Evolutionary conservation across 2,797 vertebrate species (phyloP).

Genomic region (Hoplostethus atlanticus): DNA sequence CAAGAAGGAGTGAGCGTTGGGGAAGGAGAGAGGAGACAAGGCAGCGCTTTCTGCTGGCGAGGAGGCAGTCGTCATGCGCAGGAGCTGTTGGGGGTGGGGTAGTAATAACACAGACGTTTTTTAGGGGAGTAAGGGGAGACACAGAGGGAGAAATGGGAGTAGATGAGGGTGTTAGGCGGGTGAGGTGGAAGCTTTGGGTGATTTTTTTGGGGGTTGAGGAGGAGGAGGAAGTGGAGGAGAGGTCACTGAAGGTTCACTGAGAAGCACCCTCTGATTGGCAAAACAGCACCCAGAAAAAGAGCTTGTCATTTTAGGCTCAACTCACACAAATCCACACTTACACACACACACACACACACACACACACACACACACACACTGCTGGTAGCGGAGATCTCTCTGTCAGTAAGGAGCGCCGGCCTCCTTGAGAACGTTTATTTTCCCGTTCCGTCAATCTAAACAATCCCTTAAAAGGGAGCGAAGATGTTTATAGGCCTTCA

Average conservation of each 20-base stretch:
- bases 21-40: constrained; percentile 53
- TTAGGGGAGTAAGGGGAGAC: constrained; percentile 16
- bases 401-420: constrained; percentile 75
- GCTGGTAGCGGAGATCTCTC: constrained; percentile 77
- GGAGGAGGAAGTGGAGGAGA: constrained; percentile 5
- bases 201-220: neutral
- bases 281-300: constrained; percentile 69
- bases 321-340: constrained; percentile 56
- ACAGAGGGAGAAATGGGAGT: constrained; percentile 54
- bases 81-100: constrained; percentile 44
- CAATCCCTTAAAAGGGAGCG: constrained; percentile 89
- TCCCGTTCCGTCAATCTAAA: constrained; percentile 86
- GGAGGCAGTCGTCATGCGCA: constrained; percentile 7
- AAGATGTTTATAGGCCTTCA: constrained; percentile 87
- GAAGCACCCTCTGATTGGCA: constrained; percentile 58
- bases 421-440: constrained; percentile 89
- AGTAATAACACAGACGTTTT: constrained; percentile 54
- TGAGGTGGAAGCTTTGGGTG: constrained; percentile 1
- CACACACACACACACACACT: constrained; percentile 44
- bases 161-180: constrained; percentile 36
- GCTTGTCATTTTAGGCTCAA: constrained; percentile 69
- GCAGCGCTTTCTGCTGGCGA: constrained; percentile 66
- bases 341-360: constrained; percentile 43
- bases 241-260: constrained; percentile 61
- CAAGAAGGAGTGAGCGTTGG: constrained; percentile 50